Base-by-base conservation (phyloP, 2,113 vertebrate species). In the Calyptommatus sinebrachiatus region DNA sequence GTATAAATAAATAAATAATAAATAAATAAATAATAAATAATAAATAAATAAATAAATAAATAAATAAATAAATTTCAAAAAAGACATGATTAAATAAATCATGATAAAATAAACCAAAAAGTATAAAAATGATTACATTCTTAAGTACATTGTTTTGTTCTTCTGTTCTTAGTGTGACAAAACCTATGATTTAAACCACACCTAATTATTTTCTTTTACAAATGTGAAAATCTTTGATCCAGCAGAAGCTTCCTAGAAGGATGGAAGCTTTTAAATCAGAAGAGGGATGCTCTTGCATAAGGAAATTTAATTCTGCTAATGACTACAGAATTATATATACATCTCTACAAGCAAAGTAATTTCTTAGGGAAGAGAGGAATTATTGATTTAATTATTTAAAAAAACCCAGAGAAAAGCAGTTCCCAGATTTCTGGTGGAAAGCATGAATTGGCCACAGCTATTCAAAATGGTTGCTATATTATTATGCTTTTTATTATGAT, bases 401-500 rank as follows among this genome's bases (percentile, higher is more conserved):
- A 48, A 71, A 48, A 45, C 8, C 45, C 35, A 63, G 28, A 76
- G n/a, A 20, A 45, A 20, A 48, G 26, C 16, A 28, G 45, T 20
- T 66, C 14, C 21, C 9, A 26, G 45, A 26, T 29, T 7, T 67
- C 20, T 66, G 65, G n/a, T n/a, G 28, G 3, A 29, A 28, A 28
- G 20, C 28, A 2, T 31, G 28, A 14, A 29, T 65, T 76, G 63
- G 41, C 35, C 26, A 20, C 22, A 65, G 60, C 46, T 50, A 61
- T 82, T 20, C 69, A 76, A 83, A 82, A 3, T 62, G 81, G 66
- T 20, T 35, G 9, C 41, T 63, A 20, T 57, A 41, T 71, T 84
- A 78, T 12, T 5, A 12, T 20, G 75, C 24, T n/a, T 50, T 57
- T 41, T 41, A 41, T 4, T 41, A 41, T 41, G 35, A 41, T 41